Evolutionary conservation across 2,113 vertebrate genomes (phyloP), one percentile per base, ranked within the genome.

Genomic region (Catharus minimus): DNA sequence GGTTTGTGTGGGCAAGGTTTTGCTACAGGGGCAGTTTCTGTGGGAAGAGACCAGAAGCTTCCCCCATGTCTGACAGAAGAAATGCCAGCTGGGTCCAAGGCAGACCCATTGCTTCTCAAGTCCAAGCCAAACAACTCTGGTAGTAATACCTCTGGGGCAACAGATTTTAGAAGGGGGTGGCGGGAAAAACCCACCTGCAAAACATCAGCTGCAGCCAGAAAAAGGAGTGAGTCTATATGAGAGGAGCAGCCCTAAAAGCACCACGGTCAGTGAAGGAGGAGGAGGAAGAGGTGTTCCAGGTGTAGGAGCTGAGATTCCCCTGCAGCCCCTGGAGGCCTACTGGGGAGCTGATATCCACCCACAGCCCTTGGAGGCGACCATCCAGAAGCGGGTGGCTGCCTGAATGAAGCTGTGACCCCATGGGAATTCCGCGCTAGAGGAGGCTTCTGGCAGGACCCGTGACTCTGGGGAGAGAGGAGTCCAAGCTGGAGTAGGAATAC

Each of bases 361-460:
- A 13, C 18, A 73, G 41, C 15, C 43, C 8, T 4, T 57, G n/a
- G 20, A 57, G 11, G 24, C 56, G 6, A 24, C 15, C 27, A 62
- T 2, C 20, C 20, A 7, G 14, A 6, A 67, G 38, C 27, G 50
- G 9, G 4, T 12, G 13, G 7, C 14, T 66, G 30, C 24, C 33
- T 53, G 16, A 53, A 74, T 17, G 12, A 36, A n/a, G 28, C 13
- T 21, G 17, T 71, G 65, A 64, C 12, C 16, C 36, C 10, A 11
- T 6, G 18, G 7, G 15, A 74, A 68, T 13, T 11, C 47, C 16
- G 1, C 0, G 0, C 20, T 43, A 10, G 19, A 53, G 32, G 38
- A 68, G 47, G 13, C 2, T 62, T 9, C 43, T 22, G 22, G 24
- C 15, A 52, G 36, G 24, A 57, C 28, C 18, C 1, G 0, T 27